Conservation (phyloP, 2,888 invertebrate species). For the Nomada fucata region DNA sequence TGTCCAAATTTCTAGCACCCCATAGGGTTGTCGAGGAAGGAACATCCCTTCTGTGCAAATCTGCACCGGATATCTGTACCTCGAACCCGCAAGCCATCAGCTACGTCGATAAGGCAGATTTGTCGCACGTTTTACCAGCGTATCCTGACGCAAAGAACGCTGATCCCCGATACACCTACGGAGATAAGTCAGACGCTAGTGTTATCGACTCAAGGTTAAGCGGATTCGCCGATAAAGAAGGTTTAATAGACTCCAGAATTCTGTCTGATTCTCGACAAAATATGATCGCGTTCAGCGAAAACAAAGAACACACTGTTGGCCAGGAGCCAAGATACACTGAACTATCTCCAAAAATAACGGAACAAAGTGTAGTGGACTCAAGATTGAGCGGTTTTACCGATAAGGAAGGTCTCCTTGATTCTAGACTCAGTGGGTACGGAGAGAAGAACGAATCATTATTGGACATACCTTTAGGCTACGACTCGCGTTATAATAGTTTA, state of each 20-base stretch:
- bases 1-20: constrained; percentile 67
- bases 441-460: constrained; percentile 78
- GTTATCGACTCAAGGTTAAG: constrained; percentile 81
- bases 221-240: constrained; percentile 82
- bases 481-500: constrained; percentile 78
- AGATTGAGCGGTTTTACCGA: constrained; percentile 74
- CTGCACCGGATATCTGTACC: constrained; percentile 82
- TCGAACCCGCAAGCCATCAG: constrained; percentile 83
- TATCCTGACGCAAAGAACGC: constrained; percentile 78
- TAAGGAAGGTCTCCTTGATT: constrained; percentile 76
- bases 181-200: constrained; percentile 78
- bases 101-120: constrained; percentile 82
- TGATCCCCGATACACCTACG: constrained; percentile 79
- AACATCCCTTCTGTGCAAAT: constrained; percentile 81
- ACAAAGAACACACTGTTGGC: constrained; percentile 77
- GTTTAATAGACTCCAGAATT: constrained; percentile 81
- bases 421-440: constrained; percentile 67
- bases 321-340: constrained; percentile 79
- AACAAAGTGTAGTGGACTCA: constrained; percentile 69
- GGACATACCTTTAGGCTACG: constrained; percentile 79
- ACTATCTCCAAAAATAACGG: constrained; percentile 64
- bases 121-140: constrained; percentile 81
- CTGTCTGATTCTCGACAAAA: constrained; percentile 82
- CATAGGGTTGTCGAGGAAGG: constrained; percentile 81
- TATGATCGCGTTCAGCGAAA: constrained; percentile 81